Evolutionary conservation across 2,113 vertebrate species (phyloP).

Genomic region (Sitta europaea): DNA sequence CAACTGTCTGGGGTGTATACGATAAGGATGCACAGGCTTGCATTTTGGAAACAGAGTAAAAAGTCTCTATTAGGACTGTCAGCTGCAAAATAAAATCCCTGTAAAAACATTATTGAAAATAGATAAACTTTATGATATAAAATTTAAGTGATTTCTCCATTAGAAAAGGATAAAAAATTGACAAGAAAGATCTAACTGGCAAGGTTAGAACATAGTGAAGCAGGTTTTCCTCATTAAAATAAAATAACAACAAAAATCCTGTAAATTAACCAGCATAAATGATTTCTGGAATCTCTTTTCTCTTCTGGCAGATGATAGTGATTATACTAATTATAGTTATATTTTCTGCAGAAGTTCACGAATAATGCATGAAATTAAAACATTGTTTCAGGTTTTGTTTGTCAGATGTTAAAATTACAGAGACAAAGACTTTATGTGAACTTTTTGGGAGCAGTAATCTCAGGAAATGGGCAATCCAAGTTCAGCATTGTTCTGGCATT

Average conservation of each 20-base stretch:
- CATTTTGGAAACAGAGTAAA: background rate
- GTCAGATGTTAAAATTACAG: slow-evolving; percentile 30
- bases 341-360: slow-evolving; percentile 19
- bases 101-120: background rate
- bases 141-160: background rate
- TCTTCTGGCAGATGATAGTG: background rate
- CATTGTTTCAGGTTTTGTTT: background rate
- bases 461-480: slow-evolving; percentile 40
- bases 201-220: background rate
- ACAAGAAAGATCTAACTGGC: background rate
- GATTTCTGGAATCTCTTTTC: slow-evolving; percentile 17
- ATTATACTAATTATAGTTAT: slow-evolving; percentile 15
- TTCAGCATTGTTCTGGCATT: slow-evolving; percentile 41
- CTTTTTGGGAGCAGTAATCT: slow-evolving; percentile 33
- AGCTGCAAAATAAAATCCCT: background rate
- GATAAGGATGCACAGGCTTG: background rate
- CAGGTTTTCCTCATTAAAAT: background rate
- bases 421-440: slow-evolving; percentile 10
- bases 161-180: background rate
- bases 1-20: fast-evolving
- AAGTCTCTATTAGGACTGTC: background rate
- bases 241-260: background rate
- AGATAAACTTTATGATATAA: background rate
- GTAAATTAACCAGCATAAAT: background rate
- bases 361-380: slow-evolving; percentile 43